Evolutionary conservation across 2,797 vertebrate species (phyloP).

Genomic region (Sebastes trivittatus): DNA sequence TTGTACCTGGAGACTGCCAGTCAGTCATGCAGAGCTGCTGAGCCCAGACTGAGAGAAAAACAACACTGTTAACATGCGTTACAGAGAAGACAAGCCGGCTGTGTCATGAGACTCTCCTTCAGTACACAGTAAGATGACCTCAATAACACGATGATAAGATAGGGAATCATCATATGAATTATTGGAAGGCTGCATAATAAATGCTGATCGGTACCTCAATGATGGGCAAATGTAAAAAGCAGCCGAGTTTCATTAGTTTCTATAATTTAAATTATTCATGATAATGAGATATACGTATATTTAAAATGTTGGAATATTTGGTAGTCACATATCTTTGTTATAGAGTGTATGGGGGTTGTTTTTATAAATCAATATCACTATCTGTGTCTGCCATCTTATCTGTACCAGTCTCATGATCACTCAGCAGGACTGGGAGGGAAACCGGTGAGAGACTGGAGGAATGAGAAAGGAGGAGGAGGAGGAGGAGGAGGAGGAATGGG

Average conservation of each 20-base stretch:
- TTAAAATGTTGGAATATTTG: neutral
- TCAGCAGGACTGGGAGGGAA: neutral
- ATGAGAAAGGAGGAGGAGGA: neutral
- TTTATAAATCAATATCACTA: neutral
- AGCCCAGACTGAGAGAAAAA: slow-evolving; percentile 73
- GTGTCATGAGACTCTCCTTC: neutral
- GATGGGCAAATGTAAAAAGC: neutral
- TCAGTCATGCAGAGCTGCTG: slow-evolving; percentile 66
- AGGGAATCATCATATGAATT: neutral
- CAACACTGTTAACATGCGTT: slow-evolving; percentile 45
- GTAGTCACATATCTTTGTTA: neutral
- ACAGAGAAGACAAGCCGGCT: neutral
- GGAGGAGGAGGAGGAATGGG: too few relatives aligned
- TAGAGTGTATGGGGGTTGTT: neutral
- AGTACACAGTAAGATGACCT: slow-evolving; percentile 14
- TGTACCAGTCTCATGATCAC: neutral
- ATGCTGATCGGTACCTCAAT: neutral
- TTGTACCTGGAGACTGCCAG: slow-evolving; percentile 59
- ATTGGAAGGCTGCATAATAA: neutral
- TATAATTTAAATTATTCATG: neutral
- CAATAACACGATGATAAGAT: neutral
- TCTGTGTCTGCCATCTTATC: neutral
- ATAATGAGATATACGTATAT: neutral
- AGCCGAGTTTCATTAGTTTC: neutral
- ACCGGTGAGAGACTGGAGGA: neutral